Evolutionary conservation across 2,888 invertebrate genomes (phyloP), one percentile per base, ranked within the genome.

Genomic region (Microctonus brassicae): DNA sequence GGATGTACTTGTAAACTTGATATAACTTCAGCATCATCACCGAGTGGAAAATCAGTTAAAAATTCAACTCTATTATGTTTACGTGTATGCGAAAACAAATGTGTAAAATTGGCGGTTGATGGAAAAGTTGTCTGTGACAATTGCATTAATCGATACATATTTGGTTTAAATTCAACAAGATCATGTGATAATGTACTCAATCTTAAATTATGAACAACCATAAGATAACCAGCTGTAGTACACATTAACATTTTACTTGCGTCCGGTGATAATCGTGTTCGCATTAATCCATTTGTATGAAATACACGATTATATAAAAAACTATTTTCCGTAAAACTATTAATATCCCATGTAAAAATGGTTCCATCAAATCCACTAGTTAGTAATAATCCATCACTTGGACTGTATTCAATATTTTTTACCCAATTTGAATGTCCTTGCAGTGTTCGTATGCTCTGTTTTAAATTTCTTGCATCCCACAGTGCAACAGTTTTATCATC

Each of bases 321-420:
- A 78, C 93, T 94, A 81, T 91, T 92, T 84, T 95, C 95, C 0
- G 94, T 94, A 78, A 89, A 90, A 77, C 90, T 90, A 86, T 96
- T 96, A 34, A 97, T 94, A 84, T 97, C 96, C 98, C 98, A 98
- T 0, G 96, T 94, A 81, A 94, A 96, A 83, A 98, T 95, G 82
- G 94, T 95, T 13, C 97, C 97, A 87, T 98, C 97, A 84, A 97
- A 94, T 0, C 96, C 97, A 0, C 97, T 97, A 0, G 97, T 97
- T 13, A 98, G 93, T 71, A 98, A 90, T 9, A 96, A 89, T 75
- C 95, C 94, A 83, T 95, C 94, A 82, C 93, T 93, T 24, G 93
- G 92, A 34, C 95, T 95, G 87, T 95, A 97, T 85, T 98, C 97
- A 77, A 98, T 96, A 87, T 97, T 98, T 88, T 98, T 98, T 75